These are phyloP conservation scores for Hypotaenidia philippensis DNA, from an alignment of 2,797 vertebrate genomes.

Conservation along the genomic window DNA sequence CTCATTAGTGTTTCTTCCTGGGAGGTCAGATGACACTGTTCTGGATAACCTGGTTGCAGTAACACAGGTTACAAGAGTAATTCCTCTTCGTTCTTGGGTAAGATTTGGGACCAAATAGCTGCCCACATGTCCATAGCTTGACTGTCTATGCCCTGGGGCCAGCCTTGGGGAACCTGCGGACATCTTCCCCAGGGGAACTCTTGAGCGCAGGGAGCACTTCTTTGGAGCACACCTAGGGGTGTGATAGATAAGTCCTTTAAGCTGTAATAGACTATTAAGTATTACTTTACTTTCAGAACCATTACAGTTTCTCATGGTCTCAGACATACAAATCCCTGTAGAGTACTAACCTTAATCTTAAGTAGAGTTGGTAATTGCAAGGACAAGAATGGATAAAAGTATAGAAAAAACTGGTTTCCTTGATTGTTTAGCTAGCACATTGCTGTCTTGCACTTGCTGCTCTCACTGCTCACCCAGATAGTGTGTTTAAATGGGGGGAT, in stretches of 20 bases:
- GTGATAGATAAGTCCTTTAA: neutral
- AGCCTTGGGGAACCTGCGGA: neutral
- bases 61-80: neutral
- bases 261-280: conserved; percentile 1
- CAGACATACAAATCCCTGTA: neutral
- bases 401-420: neutral
- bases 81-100: neutral
- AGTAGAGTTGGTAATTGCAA: conserved; percentile 21
- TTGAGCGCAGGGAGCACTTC: neutral
- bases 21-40: neutral
- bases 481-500: neutral
- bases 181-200: neutral
- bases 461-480: neutral
- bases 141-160: neutral
- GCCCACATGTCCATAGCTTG: neutral
- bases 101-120: neutral
- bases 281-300: neutral
- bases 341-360: conserved; percentile 20
- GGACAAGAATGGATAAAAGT: neutral
- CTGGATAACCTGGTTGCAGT: neutral
- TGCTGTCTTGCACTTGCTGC: neutral
- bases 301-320: neutral
- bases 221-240: neutral
- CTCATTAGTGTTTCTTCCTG: neutral
- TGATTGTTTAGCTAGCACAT: neutral